A percentile compares a stretch with the other conserved stretches of the same genome.
These are phyloP conservation scores for Pollenia angustigena DNA, from an alignment of 2,888 invertebrate species.

Conservation along the genomic window DNA sequence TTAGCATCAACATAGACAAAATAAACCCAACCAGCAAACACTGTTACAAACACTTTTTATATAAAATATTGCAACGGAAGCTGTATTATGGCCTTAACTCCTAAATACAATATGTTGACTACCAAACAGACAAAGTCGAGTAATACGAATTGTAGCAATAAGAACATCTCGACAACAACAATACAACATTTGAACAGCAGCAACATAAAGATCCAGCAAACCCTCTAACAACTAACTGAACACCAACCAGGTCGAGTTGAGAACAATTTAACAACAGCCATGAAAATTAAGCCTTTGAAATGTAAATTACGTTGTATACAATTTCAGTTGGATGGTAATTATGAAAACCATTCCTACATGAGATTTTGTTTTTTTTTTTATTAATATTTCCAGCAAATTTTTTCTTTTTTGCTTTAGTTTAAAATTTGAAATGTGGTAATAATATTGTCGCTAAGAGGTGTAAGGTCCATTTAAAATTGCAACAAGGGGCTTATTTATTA, in stretches of 20 bases:
- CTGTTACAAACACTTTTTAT: neutral
- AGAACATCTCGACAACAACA: constrained; percentile 18
- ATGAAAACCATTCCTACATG: constrained; percentile 17
- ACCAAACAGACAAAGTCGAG: constrained; percentile 22
- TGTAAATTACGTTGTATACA: constrained; percentile 53
- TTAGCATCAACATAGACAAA: constrained; percentile 27
- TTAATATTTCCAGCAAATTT: neutral
- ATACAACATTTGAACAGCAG: constrained; percentile 22
- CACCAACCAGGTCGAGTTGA: neutral
- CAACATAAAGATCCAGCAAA: constrained; percentile 22
- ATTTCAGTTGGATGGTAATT: constrained; percentile 45
- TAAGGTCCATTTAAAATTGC: neutral
- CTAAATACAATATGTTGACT: constrained; percentile 65
- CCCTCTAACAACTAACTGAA: constrained; percentile 14
- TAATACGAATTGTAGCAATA: constrained; percentile 24
- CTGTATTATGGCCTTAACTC: constrained; percentile 70
- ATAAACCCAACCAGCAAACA: constrained; percentile 15
- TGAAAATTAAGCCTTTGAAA: constrained; percentile 63
- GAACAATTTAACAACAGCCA: constrained; percentile 54
- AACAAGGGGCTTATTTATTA: neutral
- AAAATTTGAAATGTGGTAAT: constrained; percentile 36
- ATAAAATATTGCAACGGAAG: constrained; percentile 70
- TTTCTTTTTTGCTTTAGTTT: neutral
- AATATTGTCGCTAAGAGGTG: constrained; percentile 53
- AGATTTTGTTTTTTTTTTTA: neutral